phyloP scores from a whole-genome alignment of 2,797 vertebrate genomes.

The Columba guinea region DNA sequence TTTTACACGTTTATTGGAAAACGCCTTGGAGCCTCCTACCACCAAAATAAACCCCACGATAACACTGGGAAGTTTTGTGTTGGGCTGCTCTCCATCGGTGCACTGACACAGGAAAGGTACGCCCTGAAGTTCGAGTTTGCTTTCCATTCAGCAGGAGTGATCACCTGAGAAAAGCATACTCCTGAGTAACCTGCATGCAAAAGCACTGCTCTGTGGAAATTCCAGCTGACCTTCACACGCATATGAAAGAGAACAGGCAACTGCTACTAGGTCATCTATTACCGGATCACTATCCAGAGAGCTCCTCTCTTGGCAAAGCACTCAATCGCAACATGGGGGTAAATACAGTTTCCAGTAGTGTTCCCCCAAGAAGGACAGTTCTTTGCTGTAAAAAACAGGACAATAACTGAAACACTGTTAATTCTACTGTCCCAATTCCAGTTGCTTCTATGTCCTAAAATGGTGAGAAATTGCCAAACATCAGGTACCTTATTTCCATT shows the following conservation, averaged over 20 bases:
- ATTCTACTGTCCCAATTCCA: not conserved
- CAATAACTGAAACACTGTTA: constrained; percentile 7
- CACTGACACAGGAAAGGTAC: not conserved
- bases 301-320: not conserved
- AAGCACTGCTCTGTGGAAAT: not conserved
- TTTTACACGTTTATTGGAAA: constrained; percentile 40
- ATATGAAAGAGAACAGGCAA: not conserved
- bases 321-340: not conserved
- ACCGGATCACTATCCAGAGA: not conserved
- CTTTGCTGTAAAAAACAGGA: not conserved
- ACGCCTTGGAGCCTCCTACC: not conserved
- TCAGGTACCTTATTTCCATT: not conserved
- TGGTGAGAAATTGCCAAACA: not conserved
- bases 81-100: not conserved
- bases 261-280: not conserved
- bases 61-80: not conserved
- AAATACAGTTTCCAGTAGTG: not conserved
- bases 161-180: not conserved
- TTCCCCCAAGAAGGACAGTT: not conserved
- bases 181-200: not conserved
- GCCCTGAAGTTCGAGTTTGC: not conserved
- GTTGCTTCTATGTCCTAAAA: not conserved
- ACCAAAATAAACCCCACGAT: constrained; percentile 7
- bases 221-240: no score
- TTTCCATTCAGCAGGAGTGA: not conserved